These are phyloP conservation scores for Ciona savignyi DNA, from an alignment of 23 tunicate genomes.

Conservation along the genomic window DNA sequence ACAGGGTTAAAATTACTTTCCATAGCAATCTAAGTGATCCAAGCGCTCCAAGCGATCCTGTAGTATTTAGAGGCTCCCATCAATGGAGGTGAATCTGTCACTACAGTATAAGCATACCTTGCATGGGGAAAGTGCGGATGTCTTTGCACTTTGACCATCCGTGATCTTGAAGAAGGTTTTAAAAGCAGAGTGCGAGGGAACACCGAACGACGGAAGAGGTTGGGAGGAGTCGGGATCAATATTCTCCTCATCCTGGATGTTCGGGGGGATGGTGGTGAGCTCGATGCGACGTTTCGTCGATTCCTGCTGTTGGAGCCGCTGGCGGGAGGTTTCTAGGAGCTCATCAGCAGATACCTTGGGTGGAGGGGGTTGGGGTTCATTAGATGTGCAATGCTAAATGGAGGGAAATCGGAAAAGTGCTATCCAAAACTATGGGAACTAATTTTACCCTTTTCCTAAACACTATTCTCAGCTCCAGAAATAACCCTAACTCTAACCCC, in stretches of 20 bases:
- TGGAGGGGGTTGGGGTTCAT: not conserved
- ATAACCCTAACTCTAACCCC: no score
- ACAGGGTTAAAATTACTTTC: no score
- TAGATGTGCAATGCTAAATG: not conserved
- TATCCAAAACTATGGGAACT: no score
- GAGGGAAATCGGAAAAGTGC: no score
- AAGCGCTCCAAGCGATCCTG: no score
- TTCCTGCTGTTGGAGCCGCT: constrained; percentile 8
- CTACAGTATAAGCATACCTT: no score
- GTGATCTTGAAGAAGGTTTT: constrained; percentile 36
- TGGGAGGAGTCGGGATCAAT: not conserved
- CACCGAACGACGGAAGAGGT: constrained; percentile 7
- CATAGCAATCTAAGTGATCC: no score
- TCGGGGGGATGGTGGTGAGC: constrained; percentile 26
- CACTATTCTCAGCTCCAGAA: no score
- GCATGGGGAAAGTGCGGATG: not conserved
- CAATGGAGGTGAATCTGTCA: no score
- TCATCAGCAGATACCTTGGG: constrained; percentile 31
- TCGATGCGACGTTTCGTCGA: constrained; percentile 29
- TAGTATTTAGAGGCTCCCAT: no score
- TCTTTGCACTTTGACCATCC: not conserved
- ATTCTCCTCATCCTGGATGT: not conserved
- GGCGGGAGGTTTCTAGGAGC: constrained; percentile 34
- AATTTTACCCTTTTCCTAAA: no score
- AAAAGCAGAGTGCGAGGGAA: constrained; percentile 54